phyloP scores from a whole-genome alignment of 2,113 vertebrate species.

The Agelaius tricolor region DNA sequence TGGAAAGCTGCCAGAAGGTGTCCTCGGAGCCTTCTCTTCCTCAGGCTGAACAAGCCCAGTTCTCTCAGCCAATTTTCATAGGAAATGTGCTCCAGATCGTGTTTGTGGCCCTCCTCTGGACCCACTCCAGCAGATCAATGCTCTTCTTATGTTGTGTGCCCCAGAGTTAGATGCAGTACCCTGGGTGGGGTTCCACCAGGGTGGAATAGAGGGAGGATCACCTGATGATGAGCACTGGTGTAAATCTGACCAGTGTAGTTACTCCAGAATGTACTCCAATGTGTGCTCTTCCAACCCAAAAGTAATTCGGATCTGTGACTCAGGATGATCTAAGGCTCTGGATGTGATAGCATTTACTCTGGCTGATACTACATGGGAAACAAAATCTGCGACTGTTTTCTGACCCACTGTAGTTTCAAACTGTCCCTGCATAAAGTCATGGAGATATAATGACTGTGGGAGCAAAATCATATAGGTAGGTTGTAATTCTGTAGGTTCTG shows the following conservation, averaged over 20 bases:
- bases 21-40: not conserved
- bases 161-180: not conserved
- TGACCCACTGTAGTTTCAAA: not conserved
- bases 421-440: not conserved
- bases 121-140: not conserved
- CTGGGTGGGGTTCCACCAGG: not conserved
- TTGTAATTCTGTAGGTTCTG: not conserved
- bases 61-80: not conserved
- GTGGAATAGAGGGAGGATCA: not conserved
- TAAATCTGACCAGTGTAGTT: not conserved
- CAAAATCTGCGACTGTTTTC: not conserved
- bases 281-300: accelerated
- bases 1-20: not conserved
- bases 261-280: not conserved
- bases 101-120: not conserved
- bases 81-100: not conserved
- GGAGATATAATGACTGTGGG: not conserved
- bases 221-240: not conserved
- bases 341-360: not conserved
- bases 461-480: not conserved
- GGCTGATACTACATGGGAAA: not conserved
- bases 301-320: not conserved
- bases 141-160: not conserved
- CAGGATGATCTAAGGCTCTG: not conserved
- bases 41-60: not conserved